These are phyloP conservation scores for Schlechtendalia chinensis DNA, from an alignment of 1,140 invertebrate genomes.

Conservation along the genomic window DNA sequence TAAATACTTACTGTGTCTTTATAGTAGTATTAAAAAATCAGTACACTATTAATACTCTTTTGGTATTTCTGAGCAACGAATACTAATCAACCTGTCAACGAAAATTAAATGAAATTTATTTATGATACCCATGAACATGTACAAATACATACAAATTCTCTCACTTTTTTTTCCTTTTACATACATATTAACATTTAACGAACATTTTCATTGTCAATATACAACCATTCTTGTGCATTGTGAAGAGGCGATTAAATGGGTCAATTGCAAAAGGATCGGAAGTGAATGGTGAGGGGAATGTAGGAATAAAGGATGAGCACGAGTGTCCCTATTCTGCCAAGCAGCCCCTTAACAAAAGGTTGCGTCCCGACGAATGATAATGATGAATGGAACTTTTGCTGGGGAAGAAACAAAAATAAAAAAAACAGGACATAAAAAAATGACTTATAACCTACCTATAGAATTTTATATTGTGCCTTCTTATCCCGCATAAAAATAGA, in stretches of 20 bases:
- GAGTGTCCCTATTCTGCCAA: neutral
- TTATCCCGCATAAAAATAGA: neutral
- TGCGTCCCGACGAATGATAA: neutral
- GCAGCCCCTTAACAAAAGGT: neutral
- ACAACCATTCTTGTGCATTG: neutral
- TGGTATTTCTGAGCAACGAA: slow-evolving; percentile 2
- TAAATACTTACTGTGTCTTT: too few relatives aligned
- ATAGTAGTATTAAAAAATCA: neutral
- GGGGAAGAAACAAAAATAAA: neutral
- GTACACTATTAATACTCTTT: slow-evolving; percentile 9
- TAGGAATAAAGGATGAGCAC: neutral
- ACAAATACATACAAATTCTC: neutral
- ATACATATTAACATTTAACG: neutral
- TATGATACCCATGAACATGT: neutral
- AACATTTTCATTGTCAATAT: neutral
- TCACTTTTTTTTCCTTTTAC: too few relatives aligned
- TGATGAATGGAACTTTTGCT: neutral
- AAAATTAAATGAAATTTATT: neutral
- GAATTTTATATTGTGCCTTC: neutral
- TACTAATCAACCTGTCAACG: neutral
- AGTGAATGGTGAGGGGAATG: neutral
- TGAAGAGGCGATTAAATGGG: neutral
- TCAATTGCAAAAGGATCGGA: neutral
- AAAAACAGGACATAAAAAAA: neutral
- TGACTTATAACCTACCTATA: neutral